Evolutionary conservation across 2,888 invertebrate genomes (phyloP).

Genomic region (Caprella mutica): DNA sequence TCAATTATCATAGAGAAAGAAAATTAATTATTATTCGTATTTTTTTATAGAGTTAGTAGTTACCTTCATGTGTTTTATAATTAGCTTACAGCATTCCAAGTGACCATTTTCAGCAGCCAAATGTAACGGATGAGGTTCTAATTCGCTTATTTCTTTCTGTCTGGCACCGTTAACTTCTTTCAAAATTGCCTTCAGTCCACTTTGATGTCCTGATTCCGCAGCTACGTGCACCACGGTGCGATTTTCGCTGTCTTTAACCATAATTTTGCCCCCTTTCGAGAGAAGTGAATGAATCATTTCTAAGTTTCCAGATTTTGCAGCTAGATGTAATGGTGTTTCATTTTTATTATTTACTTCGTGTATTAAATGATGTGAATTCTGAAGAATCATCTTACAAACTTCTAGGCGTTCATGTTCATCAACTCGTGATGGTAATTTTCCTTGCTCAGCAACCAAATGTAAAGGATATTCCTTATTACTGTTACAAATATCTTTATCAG

Average conservation of each 20-base stretch:
- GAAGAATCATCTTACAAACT: not conserved
- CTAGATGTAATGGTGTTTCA: constrained; percentile 6
- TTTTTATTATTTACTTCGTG: not conserved
- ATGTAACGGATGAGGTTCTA: constrained; percentile 20
- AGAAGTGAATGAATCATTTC: not conserved
- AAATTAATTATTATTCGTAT: no score
- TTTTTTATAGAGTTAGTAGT: no score
- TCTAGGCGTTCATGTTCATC: not conserved
- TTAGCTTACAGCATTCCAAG: constrained; percentile 17
- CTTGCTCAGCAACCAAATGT: not conserved
- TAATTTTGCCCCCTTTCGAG: not conserved
- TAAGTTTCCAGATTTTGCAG: constrained; percentile 2
- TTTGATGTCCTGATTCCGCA: not conserved
- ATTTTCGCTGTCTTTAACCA: not conserved
- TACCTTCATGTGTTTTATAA: constrained; percentile 4
- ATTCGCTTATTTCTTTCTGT: not conserved
- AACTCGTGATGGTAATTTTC: not conserved
- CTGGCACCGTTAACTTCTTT: not conserved
- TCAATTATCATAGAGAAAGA: no score
- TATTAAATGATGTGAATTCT: not conserved
- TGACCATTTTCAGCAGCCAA: constrained; percentile 26
- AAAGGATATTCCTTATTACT: constrained; percentile 2
- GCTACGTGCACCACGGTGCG: constrained; percentile 1
- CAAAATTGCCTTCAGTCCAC: not conserved
- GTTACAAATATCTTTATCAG: not conserved